These are phyloP conservation scores for Fregata magnificens DNA, from an alignment of 2,113 vertebrate genomes.

Conservation along the genomic window DNA sequence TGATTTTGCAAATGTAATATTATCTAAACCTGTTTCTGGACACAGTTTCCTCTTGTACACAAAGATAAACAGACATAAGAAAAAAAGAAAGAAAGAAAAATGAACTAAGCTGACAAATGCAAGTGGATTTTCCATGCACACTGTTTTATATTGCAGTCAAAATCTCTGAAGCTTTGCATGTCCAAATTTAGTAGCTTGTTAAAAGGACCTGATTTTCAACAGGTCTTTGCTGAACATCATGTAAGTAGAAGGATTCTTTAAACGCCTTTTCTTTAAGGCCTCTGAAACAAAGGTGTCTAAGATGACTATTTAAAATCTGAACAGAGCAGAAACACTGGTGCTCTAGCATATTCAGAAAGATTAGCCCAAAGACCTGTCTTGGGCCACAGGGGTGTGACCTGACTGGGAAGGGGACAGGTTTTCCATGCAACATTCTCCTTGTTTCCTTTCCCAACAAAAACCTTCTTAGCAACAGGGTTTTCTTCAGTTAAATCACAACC, in stretches of 20 bases:
- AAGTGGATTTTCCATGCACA: not conserved
- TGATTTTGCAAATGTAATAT: not conserved
- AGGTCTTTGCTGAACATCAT: not conserved
- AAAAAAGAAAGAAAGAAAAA: not conserved
- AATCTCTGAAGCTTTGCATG: not conserved
- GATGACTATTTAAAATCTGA: not conserved
- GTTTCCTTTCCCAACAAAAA: not conserved
- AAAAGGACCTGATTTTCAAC: not conserved
- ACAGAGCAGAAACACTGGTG: not conserved
- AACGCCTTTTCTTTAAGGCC: not conserved
- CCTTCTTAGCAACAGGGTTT: not conserved
- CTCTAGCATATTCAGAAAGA: not conserved
- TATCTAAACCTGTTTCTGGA: not conserved
- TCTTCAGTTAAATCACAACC: not conserved
- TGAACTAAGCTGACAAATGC: not conserved
- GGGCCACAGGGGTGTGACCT: not conserved
- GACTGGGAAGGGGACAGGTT: not conserved
- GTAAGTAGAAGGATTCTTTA: not conserved
- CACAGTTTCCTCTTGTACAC: not conserved
- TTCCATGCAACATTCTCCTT: not conserved
- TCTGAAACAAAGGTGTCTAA: not conserved
- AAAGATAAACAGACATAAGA: not conserved
- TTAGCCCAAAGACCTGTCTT: not conserved
- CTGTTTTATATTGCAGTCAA: not conserved
- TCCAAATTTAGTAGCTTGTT: not conserved